Evolutionary conservation across 2,797 vertebrate genomes (phyloP).

Genomic region (Gallirallus australis): DNA sequence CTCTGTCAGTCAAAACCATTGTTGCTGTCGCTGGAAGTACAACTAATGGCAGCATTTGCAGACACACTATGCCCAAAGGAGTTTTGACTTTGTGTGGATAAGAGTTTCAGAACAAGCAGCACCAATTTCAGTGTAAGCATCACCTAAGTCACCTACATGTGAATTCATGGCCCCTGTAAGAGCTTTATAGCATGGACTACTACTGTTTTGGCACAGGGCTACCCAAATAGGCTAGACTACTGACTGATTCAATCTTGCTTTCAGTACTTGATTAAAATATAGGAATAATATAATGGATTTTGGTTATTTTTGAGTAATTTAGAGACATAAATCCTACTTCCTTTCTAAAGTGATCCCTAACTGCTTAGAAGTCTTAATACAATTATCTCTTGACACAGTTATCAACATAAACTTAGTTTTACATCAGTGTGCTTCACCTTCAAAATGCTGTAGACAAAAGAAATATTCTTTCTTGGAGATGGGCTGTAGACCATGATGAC

Average conservation of each 20-base stretch:
- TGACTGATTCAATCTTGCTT: background rate
- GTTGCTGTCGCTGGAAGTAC: background rate
- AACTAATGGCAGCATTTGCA: background rate
- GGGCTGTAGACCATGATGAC: background rate
- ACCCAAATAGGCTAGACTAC: background rate
- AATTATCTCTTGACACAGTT: background rate
- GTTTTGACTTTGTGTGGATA: background rate
- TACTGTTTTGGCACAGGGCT: background rate
- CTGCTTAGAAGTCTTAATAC: background rate
- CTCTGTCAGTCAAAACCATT: background rate
- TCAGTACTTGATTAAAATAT: background rate
- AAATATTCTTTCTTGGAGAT: background rate
- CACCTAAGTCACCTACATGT: background rate
- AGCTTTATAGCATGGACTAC: background rate
- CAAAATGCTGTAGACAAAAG: background rate
- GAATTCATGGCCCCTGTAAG: background rate
- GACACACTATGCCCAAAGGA: background rate
- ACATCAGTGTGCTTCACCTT: background rate
- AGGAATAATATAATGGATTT: background rate
- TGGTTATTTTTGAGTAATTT: background rate
- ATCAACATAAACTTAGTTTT: background rate
- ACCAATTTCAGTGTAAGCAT: background rate
- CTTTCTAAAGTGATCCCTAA: background rate
- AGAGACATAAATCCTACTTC: background rate
- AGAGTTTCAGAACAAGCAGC: background rate